phyloP scores from a whole-genome alignment of 2,797 vertebrate species.

The Acanthornis magna region DNA sequence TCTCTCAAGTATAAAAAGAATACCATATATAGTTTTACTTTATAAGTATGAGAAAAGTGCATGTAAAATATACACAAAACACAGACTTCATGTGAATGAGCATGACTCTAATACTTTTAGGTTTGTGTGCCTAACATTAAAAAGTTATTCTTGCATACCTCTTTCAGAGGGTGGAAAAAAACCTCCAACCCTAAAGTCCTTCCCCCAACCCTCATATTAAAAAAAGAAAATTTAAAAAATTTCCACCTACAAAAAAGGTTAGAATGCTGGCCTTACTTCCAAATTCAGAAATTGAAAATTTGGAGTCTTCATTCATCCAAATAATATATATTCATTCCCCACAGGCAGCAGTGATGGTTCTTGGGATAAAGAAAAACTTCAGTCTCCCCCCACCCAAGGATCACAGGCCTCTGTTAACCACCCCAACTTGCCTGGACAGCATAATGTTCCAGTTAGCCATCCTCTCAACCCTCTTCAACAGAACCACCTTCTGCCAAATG shows the following conservation, averaged over 20 bases:
- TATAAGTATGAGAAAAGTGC: not conserved
- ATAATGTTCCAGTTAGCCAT: constrained; percentile 75
- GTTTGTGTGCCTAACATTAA: not conserved
- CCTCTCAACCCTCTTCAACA: constrained; percentile 77
- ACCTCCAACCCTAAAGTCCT: not conserved
- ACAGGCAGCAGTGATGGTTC: constrained; percentile 80
- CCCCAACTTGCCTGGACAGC: constrained; percentile 70
- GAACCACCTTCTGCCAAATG: constrained; percentile 77
- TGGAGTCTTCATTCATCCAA: constrained; percentile 64
- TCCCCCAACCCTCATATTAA: not conserved
- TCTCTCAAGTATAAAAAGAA: not conserved
- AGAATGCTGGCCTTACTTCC: constrained; percentile 44
- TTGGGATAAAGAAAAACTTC: constrained; percentile 79
- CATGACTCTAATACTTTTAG: not conserved
- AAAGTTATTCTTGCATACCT: not conserved
- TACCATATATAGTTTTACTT: not conserved
- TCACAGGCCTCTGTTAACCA: constrained; percentile 73
- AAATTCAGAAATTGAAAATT: constrained; percentile 56
- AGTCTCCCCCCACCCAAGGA: constrained; percentile 71
- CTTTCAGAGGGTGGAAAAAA: not conserved
- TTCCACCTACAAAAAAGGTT: constrained; percentile 18
- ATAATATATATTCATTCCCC: constrained; percentile 77
- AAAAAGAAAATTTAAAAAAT: not conserved
- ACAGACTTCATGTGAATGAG: not conserved
- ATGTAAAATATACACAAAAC: not conserved